A percentile compares a stretch with the other conserved stretches of the same genome.
Conservation (phyloP, 1,140 invertebrate genomes). For the Drosophila cardini region DNA sequence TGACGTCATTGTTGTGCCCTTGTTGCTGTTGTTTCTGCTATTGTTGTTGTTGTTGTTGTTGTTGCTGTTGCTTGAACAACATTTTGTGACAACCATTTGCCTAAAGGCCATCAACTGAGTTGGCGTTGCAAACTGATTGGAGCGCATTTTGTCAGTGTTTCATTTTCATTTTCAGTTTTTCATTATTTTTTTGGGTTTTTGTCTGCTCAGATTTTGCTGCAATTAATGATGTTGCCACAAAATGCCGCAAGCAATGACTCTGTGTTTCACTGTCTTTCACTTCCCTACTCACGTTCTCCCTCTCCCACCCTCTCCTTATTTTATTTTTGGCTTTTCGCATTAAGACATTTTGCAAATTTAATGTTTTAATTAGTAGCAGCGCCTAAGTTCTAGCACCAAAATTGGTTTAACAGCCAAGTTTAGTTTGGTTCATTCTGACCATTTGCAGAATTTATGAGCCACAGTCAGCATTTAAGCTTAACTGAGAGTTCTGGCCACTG, state of each 20-base stretch:
- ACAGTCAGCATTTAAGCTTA: slow-evolving; percentile 42
- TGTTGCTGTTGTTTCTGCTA: slow-evolving; percentile 12
- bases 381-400: slow-evolving; percentile 18
- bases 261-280: not conserved
- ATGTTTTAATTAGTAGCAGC: slow-evolving; percentile 42
- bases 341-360: slow-evolving; percentile 44
- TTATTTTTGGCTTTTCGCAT: slow-evolving; percentile 19
- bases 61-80: slow-evolving; percentile 30
- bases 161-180: slow-evolving; percentile 8
- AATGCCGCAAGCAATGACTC: slow-evolving; percentile 25
- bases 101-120: slow-evolving; percentile 23
- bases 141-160: slow-evolving; percentile 35
- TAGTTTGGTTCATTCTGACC: not conserved
- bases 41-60: slow-evolving; percentile 15
- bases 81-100: slow-evolving; percentile 47
- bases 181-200: not conserved
- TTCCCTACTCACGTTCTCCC: not conserved
- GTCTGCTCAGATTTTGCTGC: slow-evolving; percentile 26
- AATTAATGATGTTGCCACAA: slow-evolving; percentile 43
- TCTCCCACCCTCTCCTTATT: slow-evolving; percentile 1
- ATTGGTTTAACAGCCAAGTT: slow-evolving; percentile 23
- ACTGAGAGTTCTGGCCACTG: slow-evolving; percentile 19
- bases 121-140: slow-evolving; percentile 44
- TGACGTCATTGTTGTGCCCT: slow-evolving; percentile 15
- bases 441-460: slow-evolving; percentile 40